phyloP scores from a whole-genome alignment of 2,113 vertebrate species.

The Neotoma lepida region DNA sequence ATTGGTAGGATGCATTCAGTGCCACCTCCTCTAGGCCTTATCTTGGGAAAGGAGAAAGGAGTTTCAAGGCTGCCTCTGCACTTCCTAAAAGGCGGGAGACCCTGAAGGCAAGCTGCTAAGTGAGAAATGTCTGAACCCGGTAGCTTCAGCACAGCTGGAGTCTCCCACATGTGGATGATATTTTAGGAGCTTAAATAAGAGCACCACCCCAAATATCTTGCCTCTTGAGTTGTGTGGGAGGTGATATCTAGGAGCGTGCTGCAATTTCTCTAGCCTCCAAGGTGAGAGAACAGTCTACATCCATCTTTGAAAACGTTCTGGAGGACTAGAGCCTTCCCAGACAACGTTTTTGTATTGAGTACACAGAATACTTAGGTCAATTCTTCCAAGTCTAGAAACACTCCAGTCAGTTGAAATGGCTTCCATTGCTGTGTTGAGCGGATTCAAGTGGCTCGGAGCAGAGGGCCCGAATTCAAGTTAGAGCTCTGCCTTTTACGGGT shows the following conservation, averaged over 20 bases:
- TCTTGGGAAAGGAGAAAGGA: not conserved
- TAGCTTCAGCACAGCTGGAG: not conserved
- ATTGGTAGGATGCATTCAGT: not conserved
- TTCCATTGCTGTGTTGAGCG: not conserved
- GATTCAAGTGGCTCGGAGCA: not conserved
- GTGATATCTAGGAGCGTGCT: not conserved
- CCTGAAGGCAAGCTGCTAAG: not conserved
- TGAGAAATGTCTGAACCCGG: not conserved
- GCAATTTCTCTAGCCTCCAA: not conserved
- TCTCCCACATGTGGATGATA: not conserved
- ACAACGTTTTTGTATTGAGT: constrained; percentile 37
- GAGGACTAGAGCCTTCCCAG: not conserved
- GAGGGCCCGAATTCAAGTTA: constrained; percentile 10
- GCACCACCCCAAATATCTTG: not conserved
- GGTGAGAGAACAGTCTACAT: not conserved
- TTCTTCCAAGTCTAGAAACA: not conserved
- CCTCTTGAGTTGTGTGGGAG: not conserved
- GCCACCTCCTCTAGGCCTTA: not conserved
- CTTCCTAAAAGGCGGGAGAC: not conserved
- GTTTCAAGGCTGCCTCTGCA: not conserved
- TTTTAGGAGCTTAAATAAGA: not conserved
- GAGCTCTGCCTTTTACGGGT: constrained; percentile 22
- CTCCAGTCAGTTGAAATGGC: not conserved
- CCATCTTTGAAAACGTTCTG: not conserved
- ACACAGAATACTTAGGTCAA: not conserved